Conservation (phyloP, 2,888 invertebrate species). For the Coremacera marginata region DNA sequence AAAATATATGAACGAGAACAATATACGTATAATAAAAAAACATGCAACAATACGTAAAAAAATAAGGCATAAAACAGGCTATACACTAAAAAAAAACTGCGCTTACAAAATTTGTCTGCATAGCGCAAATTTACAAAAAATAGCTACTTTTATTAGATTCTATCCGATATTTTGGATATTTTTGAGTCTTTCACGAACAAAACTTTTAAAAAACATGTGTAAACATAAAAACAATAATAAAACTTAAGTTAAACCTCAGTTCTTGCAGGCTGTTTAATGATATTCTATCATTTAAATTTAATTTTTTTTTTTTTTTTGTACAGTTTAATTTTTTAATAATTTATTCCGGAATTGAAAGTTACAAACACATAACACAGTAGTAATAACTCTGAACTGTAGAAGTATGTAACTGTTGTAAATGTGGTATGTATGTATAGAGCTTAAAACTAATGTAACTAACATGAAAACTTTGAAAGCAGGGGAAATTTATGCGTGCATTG, state of each 20-base stretch:
- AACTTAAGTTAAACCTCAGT: background rate
- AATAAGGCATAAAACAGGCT: too few species aligned
- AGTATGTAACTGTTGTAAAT: background rate
- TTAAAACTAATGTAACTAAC: too few species aligned
- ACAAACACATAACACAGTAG: slow-evolving; percentile 21
- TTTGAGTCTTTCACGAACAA: background rate
- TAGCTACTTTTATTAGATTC: background rate
- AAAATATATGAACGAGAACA: background rate
- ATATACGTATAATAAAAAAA: background rate
- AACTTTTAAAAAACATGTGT: background rate
- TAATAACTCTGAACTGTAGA: background rate
- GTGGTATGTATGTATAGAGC: background rate
- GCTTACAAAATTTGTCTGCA: background rate
- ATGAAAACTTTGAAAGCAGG: too few species aligned
- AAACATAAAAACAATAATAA: background rate
- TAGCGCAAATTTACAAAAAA: background rate
- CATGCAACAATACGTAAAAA: background rate
- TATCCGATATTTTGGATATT: slow-evolving; percentile 46
- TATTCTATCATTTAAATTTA: background rate
- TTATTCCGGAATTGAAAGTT: slow-evolving; percentile 62
- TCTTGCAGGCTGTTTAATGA: background rate
- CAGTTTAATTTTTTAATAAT: slow-evolving; percentile 32
- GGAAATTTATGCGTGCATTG: too few species aligned
- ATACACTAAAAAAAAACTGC: background rate
- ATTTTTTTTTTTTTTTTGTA: slow-evolving; percentile 17